These are phyloP conservation scores for Mystacornis crossleyi DNA, from an alignment of 2,113 vertebrate genomes.

Conservation along the genomic window DNA sequence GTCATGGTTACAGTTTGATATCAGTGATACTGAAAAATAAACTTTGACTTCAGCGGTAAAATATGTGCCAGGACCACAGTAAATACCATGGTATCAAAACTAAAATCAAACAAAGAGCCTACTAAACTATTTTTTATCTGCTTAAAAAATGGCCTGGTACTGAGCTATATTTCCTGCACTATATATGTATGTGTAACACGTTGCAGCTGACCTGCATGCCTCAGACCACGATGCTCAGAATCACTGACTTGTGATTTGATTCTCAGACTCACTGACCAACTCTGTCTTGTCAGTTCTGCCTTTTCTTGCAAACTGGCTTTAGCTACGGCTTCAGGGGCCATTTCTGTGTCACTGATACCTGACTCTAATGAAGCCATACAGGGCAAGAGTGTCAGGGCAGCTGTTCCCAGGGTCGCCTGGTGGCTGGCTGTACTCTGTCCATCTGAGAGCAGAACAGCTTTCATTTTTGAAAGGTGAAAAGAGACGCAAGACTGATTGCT, in stretches of 20 bases:
- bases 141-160: background rate
- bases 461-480: background rate
- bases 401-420: background rate
- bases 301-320: background rate
- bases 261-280: background rate
- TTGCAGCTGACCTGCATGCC: background rate
- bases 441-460: background rate
- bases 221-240: background rate
- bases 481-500: background rate
- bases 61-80: background rate
- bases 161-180: background rate
- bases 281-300: background rate
- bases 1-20: background rate
- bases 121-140: background rate
- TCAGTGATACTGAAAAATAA: background rate
- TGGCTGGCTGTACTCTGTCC: background rate
- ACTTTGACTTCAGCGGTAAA: constrained; percentile 30
- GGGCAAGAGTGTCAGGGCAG: background rate
- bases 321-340: background rate
- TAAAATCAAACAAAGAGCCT: constrained; percentile 25
- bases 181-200: accelerated
- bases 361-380: background rate
- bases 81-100: background rate
- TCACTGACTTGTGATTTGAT: background rate
- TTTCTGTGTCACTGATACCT: background rate